Conservation (phyloP, 23 tunicate species). For the Phallusia fumigata region DNA sequence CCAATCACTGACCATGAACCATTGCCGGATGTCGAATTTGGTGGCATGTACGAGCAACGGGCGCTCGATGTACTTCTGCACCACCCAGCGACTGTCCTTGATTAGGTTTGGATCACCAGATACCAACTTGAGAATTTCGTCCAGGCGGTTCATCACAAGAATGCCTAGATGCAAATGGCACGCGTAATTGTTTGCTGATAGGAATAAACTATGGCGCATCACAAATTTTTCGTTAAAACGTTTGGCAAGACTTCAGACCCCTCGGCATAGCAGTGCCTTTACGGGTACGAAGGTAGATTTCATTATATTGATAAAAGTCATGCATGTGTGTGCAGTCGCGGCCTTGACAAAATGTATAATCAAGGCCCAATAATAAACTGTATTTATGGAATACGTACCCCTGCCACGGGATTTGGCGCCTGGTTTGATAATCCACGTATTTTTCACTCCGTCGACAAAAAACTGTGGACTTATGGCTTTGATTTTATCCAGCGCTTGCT, state of each 20-base stretch:
- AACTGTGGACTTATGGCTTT: constrained; percentile 71
- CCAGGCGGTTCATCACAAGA: constrained; percentile 69
- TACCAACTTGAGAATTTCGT: constrained; percentile 84
- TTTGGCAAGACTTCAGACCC: too few relatives aligned
- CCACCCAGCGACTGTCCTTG: constrained; percentile 94
- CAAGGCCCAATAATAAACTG: too few relatives aligned
- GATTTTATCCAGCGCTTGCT: constrained; percentile 44
- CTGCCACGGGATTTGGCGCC: constrained; percentile 97
- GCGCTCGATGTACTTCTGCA: constrained; percentile 97
- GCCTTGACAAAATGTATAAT: too few relatives aligned
- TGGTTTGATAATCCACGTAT: constrained; percentile 99
- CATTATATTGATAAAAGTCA: background rate
- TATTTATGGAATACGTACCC: too few relatives aligned
- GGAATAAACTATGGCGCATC: too few relatives aligned
- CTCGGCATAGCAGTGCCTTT: too few relatives aligned
- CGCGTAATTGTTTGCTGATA: background rate
- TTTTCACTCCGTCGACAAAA: constrained; percentile 78
- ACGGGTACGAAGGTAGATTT: too few relatives aligned
- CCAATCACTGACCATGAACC: constrained; percentile 99
- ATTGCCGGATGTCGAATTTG: constrained; percentile 96
- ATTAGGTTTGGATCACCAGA: constrained; percentile 73
- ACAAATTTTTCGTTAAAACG: too few relatives aligned
- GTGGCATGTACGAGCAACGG: constrained; percentile 81
- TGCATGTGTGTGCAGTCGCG: too few relatives aligned
- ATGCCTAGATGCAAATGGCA: constrained; percentile 38